A percentile compares a stretch with the other conserved stretches of the same genome.
phyloP scores from a whole-genome alignment of 1,140 invertebrate genomes.

The Drosophila kurseongensis region DNA sequence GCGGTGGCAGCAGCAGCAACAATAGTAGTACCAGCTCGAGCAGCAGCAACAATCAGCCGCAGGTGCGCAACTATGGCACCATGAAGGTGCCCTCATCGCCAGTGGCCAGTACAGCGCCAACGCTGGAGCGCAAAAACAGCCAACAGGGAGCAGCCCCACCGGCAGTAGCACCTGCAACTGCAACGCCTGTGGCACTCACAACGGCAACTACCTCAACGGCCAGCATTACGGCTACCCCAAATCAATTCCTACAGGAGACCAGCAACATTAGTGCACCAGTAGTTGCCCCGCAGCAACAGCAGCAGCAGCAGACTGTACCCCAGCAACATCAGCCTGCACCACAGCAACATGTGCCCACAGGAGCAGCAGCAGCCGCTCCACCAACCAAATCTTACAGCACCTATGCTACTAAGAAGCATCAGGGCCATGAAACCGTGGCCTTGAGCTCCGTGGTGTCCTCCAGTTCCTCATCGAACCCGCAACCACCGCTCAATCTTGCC shows the following conservation, averaged over 20 bases:
- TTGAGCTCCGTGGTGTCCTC: conserved; percentile 14
- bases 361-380: conserved; percentile 29
- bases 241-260: conserved; percentile 73
- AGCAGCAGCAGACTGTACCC: conserved; percentile 14
- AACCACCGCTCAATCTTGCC: conserved; percentile 63
- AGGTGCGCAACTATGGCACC: conserved; percentile 75
- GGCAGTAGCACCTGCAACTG: conserved; percentile 7
- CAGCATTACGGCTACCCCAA: conserved; percentile 73
- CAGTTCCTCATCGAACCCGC: conserved; percentile 17
- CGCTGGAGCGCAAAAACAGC: conserved; percentile 68
- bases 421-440: conserved; percentile 8
- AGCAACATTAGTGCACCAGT: conserved; percentile 35
- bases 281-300: conserved; percentile 27
- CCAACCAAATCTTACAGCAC: conserved; percentile 47
- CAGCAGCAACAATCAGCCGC: conserved; percentile 71
- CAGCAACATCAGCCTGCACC: conserved; percentile 10
- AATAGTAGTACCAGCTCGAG: conserved; percentile 56
- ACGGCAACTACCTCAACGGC: conserved; percentile 79
- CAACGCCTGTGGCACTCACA: conserved; percentile 25
- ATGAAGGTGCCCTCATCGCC: conserved; percentile 82
- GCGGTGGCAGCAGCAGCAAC: conserved; percentile 24
- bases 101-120: conserved; percentile 63
- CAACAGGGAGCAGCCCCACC: conserved; percentile 46
- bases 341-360: neutral
- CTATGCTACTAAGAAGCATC: conserved; percentile 46